A percentile compares a stretch with the other conserved stretches of the same genome.
Evolutionary conservation across 2,888 invertebrate genomes (phyloP).

Genomic region (Chaitophorus viminalis): DNA sequence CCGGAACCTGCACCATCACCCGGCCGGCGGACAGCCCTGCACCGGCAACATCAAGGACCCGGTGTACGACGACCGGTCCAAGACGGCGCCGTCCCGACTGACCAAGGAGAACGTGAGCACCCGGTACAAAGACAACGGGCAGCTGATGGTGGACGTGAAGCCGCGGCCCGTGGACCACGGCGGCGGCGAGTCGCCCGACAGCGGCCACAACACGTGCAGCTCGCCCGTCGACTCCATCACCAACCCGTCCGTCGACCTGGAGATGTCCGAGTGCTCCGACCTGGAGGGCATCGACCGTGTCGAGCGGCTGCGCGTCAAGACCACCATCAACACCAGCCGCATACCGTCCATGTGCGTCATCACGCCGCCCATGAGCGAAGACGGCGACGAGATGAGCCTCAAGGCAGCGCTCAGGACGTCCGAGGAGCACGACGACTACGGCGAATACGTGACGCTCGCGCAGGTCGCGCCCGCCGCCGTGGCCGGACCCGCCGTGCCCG

Average conservation of each 20-base stretch:
- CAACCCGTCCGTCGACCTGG: slow-evolving; percentile 79
- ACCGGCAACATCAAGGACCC: background rate
- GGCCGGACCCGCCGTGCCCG: background rate
- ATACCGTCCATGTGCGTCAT: slow-evolving; percentile 94
- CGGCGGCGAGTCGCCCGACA: slow-evolving; percentile 80
- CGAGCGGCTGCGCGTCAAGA: slow-evolving; percentile 86
- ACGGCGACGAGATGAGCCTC: slow-evolving; percentile 82
- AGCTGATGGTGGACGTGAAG: slow-evolving; percentile 63
- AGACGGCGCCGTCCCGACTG: slow-evolving; percentile 60
- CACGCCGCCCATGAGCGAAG: slow-evolving; percentile 87
- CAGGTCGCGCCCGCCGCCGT: slow-evolving; percentile 69
- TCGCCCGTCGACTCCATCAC: slow-evolving; percentile 76
- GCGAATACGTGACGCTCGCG: slow-evolving; percentile 87
- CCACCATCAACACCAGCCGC: slow-evolving; percentile 84
- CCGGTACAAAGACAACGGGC: slow-evolving; percentile 28
- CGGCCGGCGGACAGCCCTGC: background rate
- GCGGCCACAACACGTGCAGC: slow-evolving; percentile 83
- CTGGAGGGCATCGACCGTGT: slow-evolving; percentile 88
- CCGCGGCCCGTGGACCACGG: slow-evolving; percentile 63
- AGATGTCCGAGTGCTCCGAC: slow-evolving; percentile 87
- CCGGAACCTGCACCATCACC: background rate
- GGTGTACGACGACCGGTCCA: slow-evolving; percentile 62
- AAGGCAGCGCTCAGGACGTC: slow-evolving; percentile 42
- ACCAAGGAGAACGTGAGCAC: slow-evolving; percentile 55
- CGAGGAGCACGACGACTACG: slow-evolving; percentile 70